phyloP scores from a whole-genome alignment of 2,113 vertebrate genomes.

The Oncorhynchus tshawytscha region DNA sequence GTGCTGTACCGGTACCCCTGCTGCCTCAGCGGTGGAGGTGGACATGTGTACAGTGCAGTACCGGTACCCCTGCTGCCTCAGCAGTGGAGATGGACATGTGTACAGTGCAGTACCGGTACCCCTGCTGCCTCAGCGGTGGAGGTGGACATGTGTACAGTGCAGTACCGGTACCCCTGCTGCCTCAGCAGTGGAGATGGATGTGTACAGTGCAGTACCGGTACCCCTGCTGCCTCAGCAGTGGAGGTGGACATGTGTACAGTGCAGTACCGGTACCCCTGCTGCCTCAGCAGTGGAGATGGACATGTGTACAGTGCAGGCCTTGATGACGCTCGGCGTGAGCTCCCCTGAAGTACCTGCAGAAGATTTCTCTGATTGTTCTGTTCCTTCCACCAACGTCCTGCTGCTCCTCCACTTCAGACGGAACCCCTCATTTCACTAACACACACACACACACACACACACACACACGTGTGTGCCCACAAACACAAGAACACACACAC shows the following conservation, averaged over 20 bases:
- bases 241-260: not conserved
- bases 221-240: not conserved
- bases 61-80: not conserved
- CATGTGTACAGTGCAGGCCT: too few relatives aligned
- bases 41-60: not conserved
- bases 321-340: too few relatives aligned
- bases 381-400: not conserved
- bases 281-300: not conserved
- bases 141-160: not conserved
- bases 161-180: not conserved
- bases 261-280: too few relatives aligned
- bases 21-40: not conserved
- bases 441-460: not conserved
- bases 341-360: not conserved
- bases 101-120: not conserved
- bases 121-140: not conserved
- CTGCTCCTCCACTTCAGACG: not conserved
- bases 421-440: conserved; percentile 17
- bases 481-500: not conserved
- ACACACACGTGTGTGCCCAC: not conserved
- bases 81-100: not conserved
- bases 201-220: not conserved
- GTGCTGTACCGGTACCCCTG: not conserved
- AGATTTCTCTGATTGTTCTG: conserved; percentile 28
- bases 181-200: not conserved